A percentile compares a stretch with the other conserved stretches of the same genome.
Evolutionary conservation across 2,888 invertebrate species (phyloP).

Genomic region (Pseudococcus viburni): DNA sequence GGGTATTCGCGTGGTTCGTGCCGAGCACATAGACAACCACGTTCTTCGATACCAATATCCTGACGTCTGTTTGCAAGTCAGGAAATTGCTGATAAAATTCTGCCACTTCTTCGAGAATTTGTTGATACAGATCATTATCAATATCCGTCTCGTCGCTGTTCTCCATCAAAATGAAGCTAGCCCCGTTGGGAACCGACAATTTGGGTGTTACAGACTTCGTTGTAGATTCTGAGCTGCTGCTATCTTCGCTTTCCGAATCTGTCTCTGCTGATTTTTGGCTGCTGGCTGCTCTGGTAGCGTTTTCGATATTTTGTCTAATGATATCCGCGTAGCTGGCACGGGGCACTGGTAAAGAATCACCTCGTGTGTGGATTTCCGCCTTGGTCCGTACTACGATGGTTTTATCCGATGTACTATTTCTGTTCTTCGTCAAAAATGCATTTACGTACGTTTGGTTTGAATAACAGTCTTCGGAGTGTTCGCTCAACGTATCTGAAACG

Average conservation of each 20-base stretch:
- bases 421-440: background rate
- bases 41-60: slow-evolving; percentile 58
- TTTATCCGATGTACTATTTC: background rate
- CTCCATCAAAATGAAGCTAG: slow-evolving; percentile 9
- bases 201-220: background rate
- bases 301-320: slow-evolving; percentile 15
- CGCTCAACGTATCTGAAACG: background rate
- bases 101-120: slow-evolving; percentile 56
- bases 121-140: slow-evolving; percentile 38
- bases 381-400: slow-evolving; percentile 19
- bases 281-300: background rate
- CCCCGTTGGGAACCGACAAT: background rate
- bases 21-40: slow-evolving; percentile 61
- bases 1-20: slow-evolving; percentile 62
- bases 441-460: background rate
- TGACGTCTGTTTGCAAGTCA: slow-evolving; percentile 53
- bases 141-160: slow-evolving; percentile 22
- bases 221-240: background rate
- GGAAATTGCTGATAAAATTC: slow-evolving; percentile 60
- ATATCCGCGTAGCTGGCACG: slow-evolving; percentile 23
- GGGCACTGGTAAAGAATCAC: background rate
- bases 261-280: background rate
- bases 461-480: background rate
- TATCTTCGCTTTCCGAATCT: background rate
- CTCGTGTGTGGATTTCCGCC: background rate